Evolutionary conservation across 1,140 invertebrate genomes (phyloP).

Genomic region (Thaumetopoea pityocampa): DNA sequence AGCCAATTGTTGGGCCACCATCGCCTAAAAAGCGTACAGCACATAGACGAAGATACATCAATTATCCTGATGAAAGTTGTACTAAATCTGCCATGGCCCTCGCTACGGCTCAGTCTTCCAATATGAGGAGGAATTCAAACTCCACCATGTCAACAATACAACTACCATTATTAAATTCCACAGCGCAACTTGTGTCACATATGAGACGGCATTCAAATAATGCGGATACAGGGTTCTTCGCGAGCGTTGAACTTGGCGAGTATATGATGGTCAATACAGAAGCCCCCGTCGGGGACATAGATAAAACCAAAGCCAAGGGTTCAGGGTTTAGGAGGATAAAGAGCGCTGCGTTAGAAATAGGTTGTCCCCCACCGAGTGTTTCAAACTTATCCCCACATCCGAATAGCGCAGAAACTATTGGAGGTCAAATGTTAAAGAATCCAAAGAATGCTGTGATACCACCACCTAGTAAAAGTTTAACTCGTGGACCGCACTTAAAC

Average conservation of each 20-base stretch:
- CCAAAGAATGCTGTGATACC: slow-evolving; percentile 79
- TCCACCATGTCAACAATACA: slow-evolving; percentile 79
- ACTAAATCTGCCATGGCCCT: slow-evolving; percentile 69
- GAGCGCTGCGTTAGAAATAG: slow-evolving; percentile 81
- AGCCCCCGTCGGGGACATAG: slow-evolving; percentile 46
- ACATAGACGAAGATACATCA: slow-evolving; percentile 55
- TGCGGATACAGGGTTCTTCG: slow-evolving; percentile 75
- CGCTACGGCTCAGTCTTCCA: slow-evolving; percentile 54
- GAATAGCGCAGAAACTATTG: slow-evolving; percentile 82
- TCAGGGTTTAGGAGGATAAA: slow-evolving; percentile 79
- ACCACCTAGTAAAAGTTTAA: slow-evolving; percentile 79
- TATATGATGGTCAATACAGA: slow-evolving; percentile 73
- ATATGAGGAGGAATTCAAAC: slow-evolving; percentile 77
- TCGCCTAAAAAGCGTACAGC: slow-evolving; percentile 62
- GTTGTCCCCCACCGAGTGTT: slow-evolving; percentile 79
- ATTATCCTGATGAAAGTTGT: slow-evolving; percentile 68
- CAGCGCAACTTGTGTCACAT: slow-evolving; percentile 67
- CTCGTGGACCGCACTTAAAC: slow-evolving; percentile 81
- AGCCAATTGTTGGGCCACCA: slow-evolving; percentile 65
- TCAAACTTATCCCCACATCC: slow-evolving; percentile 80
- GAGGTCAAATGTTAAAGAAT: slow-evolving; percentile 78
- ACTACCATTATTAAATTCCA: slow-evolving; percentile 68
- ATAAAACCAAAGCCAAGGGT: slow-evolving; percentile 61
- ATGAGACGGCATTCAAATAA: slow-evolving; percentile 81
- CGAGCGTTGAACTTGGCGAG: slow-evolving; percentile 73